These are phyloP conservation scores for Sarcophaga variegata DNA, from an alignment of 2,888 invertebrate species.

Conservation along the genomic window DNA sequence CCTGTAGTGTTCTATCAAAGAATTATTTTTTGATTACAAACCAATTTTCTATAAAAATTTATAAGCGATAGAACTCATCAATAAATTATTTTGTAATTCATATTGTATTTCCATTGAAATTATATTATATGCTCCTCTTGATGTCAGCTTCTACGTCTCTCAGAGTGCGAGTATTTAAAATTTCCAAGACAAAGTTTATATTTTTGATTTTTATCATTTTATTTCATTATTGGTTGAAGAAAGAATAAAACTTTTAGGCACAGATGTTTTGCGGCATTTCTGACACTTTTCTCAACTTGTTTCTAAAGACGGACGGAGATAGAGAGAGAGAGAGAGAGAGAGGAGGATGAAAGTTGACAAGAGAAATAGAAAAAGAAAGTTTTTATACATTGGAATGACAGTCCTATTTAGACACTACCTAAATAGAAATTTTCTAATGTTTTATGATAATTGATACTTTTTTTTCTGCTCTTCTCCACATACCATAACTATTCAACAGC, in stretches of 20 bases:
- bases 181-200: constrained; percentile 61
- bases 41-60: no score
- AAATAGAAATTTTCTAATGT: constrained; percentile 61
- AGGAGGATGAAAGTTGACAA: constrained; percentile 21
- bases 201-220: constrained; percentile 58
- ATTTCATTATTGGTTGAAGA: constrained; percentile 45
- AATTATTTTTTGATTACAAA: no score
- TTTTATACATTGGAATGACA: constrained; percentile 59
- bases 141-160: constrained; percentile 31
- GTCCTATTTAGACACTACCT: constrained; percentile 66
- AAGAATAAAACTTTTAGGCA: constrained; percentile 61
- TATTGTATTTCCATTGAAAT: no score
- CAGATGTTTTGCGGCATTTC: constrained; percentile 69
- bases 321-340: background rate
- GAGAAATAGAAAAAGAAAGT: constrained; percentile 38
- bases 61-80: no score
- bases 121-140: no score
- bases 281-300: constrained; percentile 58
- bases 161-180: constrained; percentile 9
- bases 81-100: no score
- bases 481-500: background rate
- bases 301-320: no score
- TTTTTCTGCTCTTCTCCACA: background rate
- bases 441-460: constrained; percentile 62
- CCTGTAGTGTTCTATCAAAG: no score